phyloP scores from a whole-genome alignment of 2,888 invertebrate species.

The Chrysomela aeneicollis region DNA sequence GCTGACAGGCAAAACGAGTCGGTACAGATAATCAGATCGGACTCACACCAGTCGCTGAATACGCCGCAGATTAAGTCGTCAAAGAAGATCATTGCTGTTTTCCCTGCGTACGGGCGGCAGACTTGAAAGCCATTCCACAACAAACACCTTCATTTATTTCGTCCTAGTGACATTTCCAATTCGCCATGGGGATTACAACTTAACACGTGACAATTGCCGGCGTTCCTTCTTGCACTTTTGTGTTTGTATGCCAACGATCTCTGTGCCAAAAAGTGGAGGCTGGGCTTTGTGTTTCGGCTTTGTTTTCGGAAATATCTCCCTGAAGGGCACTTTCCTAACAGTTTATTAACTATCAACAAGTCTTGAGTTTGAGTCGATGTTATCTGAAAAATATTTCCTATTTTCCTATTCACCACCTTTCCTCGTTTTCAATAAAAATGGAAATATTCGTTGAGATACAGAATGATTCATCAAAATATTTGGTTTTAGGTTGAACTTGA shows the following conservation, averaged over 20 bases:
- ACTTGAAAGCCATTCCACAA: constrained; percentile 44
- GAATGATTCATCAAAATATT: too few relatives aligned
- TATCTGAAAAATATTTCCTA: too few relatives aligned
- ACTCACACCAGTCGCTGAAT: constrained; percentile 27
- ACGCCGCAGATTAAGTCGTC: constrained; percentile 50
- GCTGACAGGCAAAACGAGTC: constrained; percentile 36
- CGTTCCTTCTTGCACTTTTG: constrained; percentile 48
- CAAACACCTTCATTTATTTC: constrained; percentile 62
- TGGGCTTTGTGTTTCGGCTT: not conserved
- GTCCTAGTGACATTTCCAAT: constrained; percentile 61
- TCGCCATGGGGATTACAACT: constrained; percentile 60
- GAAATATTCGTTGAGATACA: too few relatives aligned
- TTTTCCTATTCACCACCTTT: too few relatives aligned
- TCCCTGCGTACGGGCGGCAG: constrained; percentile 38
- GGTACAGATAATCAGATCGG: constrained; percentile 39
- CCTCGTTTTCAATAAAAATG: too few relatives aligned
- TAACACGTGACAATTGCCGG: constrained; percentile 55
- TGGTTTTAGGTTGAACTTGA: too few relatives aligned
- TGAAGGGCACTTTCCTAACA: too few relatives aligned
- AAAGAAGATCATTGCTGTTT: constrained; percentile 45
- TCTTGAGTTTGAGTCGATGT: too few relatives aligned
- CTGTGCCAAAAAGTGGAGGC: not conserved
- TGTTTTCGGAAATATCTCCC: not conserved
- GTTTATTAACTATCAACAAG: too few relatives aligned
- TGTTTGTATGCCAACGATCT: not conserved